Conservation (phyloP, 2,797 vertebrate species). For the Aythya fuligula region DNA sequence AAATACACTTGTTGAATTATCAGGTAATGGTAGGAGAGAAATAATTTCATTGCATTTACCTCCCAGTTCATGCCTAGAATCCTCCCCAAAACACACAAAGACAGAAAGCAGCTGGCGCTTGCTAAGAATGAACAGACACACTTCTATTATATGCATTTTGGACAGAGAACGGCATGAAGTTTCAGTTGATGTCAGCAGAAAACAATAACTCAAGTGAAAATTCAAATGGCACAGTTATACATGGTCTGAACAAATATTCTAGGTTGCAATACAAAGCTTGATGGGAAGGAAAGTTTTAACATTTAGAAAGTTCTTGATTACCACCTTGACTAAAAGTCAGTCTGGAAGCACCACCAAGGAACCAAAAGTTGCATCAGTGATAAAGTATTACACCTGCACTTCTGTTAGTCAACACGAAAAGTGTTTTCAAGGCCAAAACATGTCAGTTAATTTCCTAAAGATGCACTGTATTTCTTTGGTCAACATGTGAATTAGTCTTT, state of each 20-base stretch:
- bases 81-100: not conserved
- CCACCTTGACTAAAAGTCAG: not conserved
- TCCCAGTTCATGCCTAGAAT: not conserved
- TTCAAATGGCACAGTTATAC: not conserved
- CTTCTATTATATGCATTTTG: not conserved
- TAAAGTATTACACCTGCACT: not conserved
- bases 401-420: not conserved
- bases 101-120: not conserved
- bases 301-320: not conserved
- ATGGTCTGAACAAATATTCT: not conserved
- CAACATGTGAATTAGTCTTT: not conserved
- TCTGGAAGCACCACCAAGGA: not conserved
- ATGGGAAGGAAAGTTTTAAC: not conserved
- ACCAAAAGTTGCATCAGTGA: not conserved
- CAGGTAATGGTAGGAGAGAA: not conserved
- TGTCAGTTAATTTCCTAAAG: not conserved
- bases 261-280: accelerated
- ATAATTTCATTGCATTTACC: not conserved
- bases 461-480: not conserved
- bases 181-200: not conserved
- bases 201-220: not conserved
- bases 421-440: not conserved
- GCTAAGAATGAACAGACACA: not conserved
- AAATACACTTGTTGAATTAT: not conserved
- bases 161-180: not conserved